Percentiles rank a stretch among this genome's conserved stretches.
Conservation (phyloP, 2,797 vertebrate genomes). For the Myotis planiceps region DNA sequence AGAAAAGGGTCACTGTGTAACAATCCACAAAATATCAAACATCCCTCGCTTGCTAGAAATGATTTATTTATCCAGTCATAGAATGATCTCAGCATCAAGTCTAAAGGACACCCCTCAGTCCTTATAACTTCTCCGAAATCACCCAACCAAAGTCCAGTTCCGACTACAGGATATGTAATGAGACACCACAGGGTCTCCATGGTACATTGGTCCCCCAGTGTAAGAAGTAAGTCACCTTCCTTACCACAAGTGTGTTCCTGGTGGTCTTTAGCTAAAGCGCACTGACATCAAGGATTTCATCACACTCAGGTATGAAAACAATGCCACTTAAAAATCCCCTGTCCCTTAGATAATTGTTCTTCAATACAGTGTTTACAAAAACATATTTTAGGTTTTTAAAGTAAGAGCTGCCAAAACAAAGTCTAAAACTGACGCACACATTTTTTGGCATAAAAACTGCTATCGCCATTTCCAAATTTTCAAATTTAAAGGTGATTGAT, state of each 20-base stretch:
- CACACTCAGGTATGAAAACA: neutral
- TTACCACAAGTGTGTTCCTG: neutral
- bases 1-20: neutral
- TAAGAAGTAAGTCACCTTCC: neutral
- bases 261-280: neutral
- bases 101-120: no score
- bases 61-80: neutral
- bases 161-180: neutral
- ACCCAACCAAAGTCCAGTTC: neutral
- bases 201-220: neutral
- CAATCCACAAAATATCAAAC: neutral
- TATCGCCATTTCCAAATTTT: neutral
- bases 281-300: neutral
- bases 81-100: neutral
- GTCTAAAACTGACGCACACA: neutral
- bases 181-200: neutral
- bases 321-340: neutral
- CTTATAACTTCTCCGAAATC: neutral
- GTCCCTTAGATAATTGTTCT: neutral
- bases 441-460: conserved; percentile 3
- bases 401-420: conserved; percentile 22
- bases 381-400: neutral
- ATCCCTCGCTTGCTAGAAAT: neutral
- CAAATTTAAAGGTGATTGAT: neutral
- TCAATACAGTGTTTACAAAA: neutral